phyloP scores from a whole-genome alignment of 2,113 vertebrate species.

The Cettia cetti region DNA sequence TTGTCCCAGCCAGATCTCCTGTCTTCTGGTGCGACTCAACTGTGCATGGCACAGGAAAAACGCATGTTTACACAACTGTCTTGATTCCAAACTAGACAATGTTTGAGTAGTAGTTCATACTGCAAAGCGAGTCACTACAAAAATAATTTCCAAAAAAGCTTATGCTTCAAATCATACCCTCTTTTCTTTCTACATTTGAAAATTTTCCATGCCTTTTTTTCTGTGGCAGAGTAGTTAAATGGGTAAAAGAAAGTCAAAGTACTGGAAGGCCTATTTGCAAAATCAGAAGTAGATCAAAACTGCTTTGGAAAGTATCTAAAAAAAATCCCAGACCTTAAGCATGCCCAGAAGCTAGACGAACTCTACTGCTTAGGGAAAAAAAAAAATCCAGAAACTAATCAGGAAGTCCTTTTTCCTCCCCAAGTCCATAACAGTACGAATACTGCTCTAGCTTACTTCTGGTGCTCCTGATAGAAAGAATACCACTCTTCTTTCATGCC shows the following conservation, averaged over 20 bases:
- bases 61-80: not conserved
- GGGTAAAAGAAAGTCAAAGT: not conserved
- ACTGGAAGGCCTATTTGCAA: not conserved
- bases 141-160: not conserved
- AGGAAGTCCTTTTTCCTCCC: not conserved
- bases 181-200: not conserved
- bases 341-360: not conserved
- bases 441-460: not conserved
- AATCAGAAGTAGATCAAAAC: not conserved
- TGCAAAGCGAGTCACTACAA: not conserved
- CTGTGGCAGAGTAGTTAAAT: not conserved
- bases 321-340: rapidly evolving
- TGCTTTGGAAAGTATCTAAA: not conserved
- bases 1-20: not conserved
- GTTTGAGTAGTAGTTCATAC: not conserved
- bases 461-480: not conserved
- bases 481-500: not conserved
- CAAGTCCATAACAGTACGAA: not conserved
- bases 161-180: not conserved
- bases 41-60: not conserved
- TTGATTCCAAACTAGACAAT: not conserved
- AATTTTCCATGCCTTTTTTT: not conserved
- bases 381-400: not conserved
- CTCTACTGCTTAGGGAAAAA: not conserved
- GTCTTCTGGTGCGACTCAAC: not conserved